phyloP scores from a whole-genome alignment of 2,888 invertebrate species.

The Nipponacmea schrenckii region DNA sequence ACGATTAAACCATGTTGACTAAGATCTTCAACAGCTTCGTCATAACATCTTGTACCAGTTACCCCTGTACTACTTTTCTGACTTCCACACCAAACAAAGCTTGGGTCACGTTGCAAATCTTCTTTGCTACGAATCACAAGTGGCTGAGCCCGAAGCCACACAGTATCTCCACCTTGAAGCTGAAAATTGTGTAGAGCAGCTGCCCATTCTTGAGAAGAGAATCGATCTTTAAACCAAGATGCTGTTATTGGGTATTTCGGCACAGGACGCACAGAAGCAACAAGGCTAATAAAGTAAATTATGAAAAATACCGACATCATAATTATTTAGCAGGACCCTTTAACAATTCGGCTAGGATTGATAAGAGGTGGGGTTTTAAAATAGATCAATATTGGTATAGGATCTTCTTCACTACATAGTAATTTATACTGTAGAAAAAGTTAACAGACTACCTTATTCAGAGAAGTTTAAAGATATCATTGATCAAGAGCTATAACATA shows the following conservation, averaged over 20 bases:
- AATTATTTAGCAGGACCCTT: too few relatives aligned
- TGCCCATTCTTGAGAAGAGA: conserved; percentile 43
- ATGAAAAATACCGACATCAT: too few relatives aligned
- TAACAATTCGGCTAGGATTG: too few relatives aligned
- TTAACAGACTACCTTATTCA: too few relatives aligned
- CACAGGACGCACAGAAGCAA: conserved; percentile 18
- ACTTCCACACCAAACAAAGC: conserved; percentile 43
- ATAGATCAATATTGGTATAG: too few relatives aligned
- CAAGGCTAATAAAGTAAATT: too few relatives aligned
- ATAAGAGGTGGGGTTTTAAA: too few relatives aligned
- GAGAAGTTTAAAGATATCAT: too few relatives aligned
- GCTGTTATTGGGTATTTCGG: conserved; percentile 54
- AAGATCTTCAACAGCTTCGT: conserved; percentile 41
- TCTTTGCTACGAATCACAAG: conserved; percentile 33
- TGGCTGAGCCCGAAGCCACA: conserved; percentile 45
- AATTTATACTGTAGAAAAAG: too few relatives aligned
- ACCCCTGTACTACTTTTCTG: conserved; percentile 26
- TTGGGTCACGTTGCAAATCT: conserved; percentile 41
- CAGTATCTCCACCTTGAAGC: conserved; percentile 51
- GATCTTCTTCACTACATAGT: too few relatives aligned
- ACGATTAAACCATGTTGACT: conserved; percentile 34
- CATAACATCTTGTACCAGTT: conserved; percentile 35
- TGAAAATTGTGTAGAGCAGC: conserved; percentile 40
- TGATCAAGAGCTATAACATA: too few relatives aligned
- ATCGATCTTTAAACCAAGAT: conserved; percentile 51